Percentiles rank a stretch among this genome's conserved stretches.
phyloP scores from a whole-genome alignment of 2,888 invertebrate genomes.

The Leptodirus hochenwartii region DNA sequence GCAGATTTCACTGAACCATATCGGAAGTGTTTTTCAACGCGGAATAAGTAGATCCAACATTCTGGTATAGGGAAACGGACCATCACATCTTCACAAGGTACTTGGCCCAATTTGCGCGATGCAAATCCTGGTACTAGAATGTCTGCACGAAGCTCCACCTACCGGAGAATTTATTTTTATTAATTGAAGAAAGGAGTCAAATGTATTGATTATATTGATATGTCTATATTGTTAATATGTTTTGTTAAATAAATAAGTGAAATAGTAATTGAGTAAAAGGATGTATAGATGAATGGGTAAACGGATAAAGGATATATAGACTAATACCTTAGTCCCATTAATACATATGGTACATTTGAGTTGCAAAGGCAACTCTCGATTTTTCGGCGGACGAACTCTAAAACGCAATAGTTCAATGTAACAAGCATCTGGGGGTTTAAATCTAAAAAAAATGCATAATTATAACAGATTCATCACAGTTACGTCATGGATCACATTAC shows the following conservation, averaged over 20 bases:
- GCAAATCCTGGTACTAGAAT: conserved; percentile 94
- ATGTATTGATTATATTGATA: no score
- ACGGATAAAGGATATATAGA: neutral
- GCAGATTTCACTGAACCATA: conserved; percentile 95
- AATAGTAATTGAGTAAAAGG: neutral
- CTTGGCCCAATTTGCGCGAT: conserved; percentile 85
- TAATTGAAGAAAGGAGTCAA: conserved; percentile 4
- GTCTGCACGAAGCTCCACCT: conserved; percentile 89
- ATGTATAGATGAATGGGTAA: neutral
- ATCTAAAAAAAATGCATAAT: conserved; percentile 33
- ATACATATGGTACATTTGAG: conserved; percentile 79
- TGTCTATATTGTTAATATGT: no score
- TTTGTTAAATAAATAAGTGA: neutral
- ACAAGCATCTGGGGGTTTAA: conserved; percentile 94
- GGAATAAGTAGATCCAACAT: conserved; percentile 97
- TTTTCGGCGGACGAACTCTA: conserved; percentile 85
- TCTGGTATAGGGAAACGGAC: conserved; percentile 96
- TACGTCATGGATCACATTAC: conserved; percentile 38
- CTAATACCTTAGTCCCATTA: conserved; percentile 56
- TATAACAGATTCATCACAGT: neutral
- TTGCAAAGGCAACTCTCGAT: conserved; percentile 91
- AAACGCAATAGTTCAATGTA: conserved; percentile 94
- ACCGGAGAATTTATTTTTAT: conserved; percentile 11
- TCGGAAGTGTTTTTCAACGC: conserved; percentile 94
- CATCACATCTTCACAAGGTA: conserved; percentile 94